Percentiles rank a stretch among this genome's conserved stretches.
Conservation (phyloP, 1,140 invertebrate genomes). For the Ooceraea biroi region DNA sequence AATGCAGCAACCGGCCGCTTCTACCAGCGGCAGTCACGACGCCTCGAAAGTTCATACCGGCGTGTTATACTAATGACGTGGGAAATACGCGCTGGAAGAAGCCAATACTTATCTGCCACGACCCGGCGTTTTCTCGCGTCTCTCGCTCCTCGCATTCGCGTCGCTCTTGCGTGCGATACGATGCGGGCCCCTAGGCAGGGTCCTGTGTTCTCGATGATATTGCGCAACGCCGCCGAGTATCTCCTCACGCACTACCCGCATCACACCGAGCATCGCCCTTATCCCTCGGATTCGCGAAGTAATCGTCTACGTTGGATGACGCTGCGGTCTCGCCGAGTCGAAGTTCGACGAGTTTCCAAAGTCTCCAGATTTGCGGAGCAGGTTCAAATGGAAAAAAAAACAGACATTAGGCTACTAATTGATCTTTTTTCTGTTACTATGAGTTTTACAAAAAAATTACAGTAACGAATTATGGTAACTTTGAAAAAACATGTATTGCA, state of each 20-base stretch:
- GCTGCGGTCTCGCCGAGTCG: not conserved
- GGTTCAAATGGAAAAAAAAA: too few relatives aligned
- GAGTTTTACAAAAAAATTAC: too few relatives aligned
- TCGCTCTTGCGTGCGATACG: slow-evolving; percentile 48
- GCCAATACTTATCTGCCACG: slow-evolving; percentile 55
- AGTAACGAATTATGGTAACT: too few relatives aligned
- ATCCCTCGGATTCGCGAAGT: not conserved
- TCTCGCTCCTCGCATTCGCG: slow-evolving; percentile 30
- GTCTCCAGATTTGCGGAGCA: not conserved
- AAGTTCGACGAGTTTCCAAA: not conserved
- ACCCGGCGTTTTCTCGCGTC: slow-evolving; percentile 58
- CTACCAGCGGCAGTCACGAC: slow-evolving; percentile 72
- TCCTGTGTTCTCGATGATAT: slow-evolving; percentile 31
- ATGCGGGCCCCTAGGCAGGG: not conserved
- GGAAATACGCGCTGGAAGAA: slow-evolving; percentile 69
- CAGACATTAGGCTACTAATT: too few relatives aligned
- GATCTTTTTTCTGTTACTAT: too few relatives aligned
- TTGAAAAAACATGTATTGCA: too few relatives aligned
- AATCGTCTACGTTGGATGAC: not conserved
- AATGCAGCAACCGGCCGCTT: slow-evolving; percentile 42
- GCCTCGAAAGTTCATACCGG: slow-evolving; percentile 72
- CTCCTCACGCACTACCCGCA: slow-evolving; percentile 4
- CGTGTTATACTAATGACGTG: slow-evolving; percentile 72
- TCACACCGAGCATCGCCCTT: not conserved
- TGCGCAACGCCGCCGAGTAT: slow-evolving; percentile 1